These are phyloP conservation scores for Agapornis roseicollis DNA, from an alignment of 2,113 vertebrate genomes.

Conservation along the genomic window DNA sequence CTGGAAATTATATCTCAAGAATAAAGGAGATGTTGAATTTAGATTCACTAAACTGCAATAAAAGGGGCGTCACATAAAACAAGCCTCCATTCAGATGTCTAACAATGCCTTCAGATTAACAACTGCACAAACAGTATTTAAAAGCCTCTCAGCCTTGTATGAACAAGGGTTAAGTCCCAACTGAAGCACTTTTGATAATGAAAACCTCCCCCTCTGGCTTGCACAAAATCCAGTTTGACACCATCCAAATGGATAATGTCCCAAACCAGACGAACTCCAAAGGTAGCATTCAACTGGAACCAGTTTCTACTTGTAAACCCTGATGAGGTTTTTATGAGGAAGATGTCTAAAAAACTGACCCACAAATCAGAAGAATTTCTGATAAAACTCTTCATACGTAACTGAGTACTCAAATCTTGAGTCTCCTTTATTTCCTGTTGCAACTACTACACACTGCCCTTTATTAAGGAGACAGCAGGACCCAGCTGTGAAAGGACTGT, in stretches of 20 bases:
- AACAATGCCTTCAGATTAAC: neutral
- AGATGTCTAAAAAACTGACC: neutral
- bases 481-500: neutral
- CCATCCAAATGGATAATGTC: neutral
- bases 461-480: neutral
- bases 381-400: neutral
- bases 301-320: neutral
- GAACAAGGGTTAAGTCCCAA: neutral
- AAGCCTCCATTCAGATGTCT: neutral
- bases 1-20: neutral
- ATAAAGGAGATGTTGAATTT: conserved; percentile 21
- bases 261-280: neutral
- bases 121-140: neutral
- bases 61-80: neutral
- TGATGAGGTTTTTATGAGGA: neutral
- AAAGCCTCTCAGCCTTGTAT: neutral
- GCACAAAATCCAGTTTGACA: neutral
- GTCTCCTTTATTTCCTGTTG: neutral
- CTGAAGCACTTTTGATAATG: neutral
- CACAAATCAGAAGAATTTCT: neutral
- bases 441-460: neutral
- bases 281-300: neutral
- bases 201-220: neutral
- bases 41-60: neutral
- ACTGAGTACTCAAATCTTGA: neutral